Base-by-base conservation (phyloP, 2,888 invertebrate species). In the Herminia tarsipennalis region DNA sequence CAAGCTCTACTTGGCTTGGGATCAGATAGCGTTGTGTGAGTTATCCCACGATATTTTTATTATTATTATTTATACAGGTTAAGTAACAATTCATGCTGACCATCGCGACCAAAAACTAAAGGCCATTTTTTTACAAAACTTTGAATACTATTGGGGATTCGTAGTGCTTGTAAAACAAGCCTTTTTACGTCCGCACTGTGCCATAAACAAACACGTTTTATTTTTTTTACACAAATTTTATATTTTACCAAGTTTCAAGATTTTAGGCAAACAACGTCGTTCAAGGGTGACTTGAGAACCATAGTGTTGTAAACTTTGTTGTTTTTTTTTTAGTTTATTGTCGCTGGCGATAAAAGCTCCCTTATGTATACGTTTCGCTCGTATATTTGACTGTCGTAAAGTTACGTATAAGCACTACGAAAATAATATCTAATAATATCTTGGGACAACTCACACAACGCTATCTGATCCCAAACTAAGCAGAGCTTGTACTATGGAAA, bases 161-260 rank as follows among this genome's bases (percentile, higher is more conserved):
- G 34, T 21, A 14, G 6, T 16, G 39, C 24, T 17, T 36, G 43
- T 49, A 56, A 56, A 28, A 38, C 33, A 45, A n/a, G 33, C 24
- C 29, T 28, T 44, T 49, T 54, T 54, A 61, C 12, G 27, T 48
- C 12, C 16, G 12, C 6, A 34, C 25, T 10, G 35, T 24, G 21
- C 16, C 27, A 28, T 56, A 45, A 56, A 56, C 20, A 33, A 44
- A 6, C 28, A 27, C 21, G 22, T 34, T 52, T 46, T 41, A 51
- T 56, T 46, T 52, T n/a, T 33, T 35, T 41, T 30, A 35, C 29
- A 42, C 42, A 22, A 53, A 28, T 32, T 56, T 56, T 40, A 52
- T 42, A 40, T 56, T 32, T 44, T 27, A 22, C 25, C 41, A 48
- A 40, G 21, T 42, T 27, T 30, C n/a, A 28, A 3, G 14, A 39